Evolutionary conservation across 2,113 vertebrate genomes (phyloP), one percentile per base, ranked within the genome.

Genomic region (Protobothrops flavoviridis): DNA sequence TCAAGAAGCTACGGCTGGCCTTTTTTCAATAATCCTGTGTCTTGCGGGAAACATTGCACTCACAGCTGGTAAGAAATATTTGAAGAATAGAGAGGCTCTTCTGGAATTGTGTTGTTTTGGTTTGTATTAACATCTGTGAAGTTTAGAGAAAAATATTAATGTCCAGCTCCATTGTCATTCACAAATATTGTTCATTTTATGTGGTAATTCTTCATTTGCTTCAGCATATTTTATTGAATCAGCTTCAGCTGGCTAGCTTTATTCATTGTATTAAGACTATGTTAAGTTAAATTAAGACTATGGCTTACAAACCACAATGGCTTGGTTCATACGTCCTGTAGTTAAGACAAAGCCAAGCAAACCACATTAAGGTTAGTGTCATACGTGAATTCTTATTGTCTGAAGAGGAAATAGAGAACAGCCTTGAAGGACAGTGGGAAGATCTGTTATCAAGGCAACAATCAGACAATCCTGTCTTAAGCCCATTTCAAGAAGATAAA

Each of bases 31-130:
- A 0, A 87, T 96, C 86, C 0, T 97, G 93, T 10, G 90, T 0
- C 10, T 96, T 23, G 90, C 94, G 48, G 50, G 94, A 0, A 0
- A 89, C 92, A 0, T 91, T 0, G 7, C 74, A 21, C 74, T 81
- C 74, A 90, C 94, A 0, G 88, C 90, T 0, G 95, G 97, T 97
- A 96, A 96, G 97, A 95, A 74, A 89, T 90, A 0, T 43, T 64
- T 33, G 45, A 3, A 0, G 0, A 26, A 87, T 29, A 26, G 45
- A 13, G 48, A 53, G 5, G 13, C 23, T 87, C n/a, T 33, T 17
- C 11, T 53, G 29, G 74, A 57, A 86, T 45, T 5, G 7, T 10
- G 13, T 48, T 29, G 5, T 61, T 92, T 61, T 43, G 9, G 26
- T 26, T 12, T 57, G 53, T 20, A 59, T 29, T 59, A 86, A 59